Percentiles rank a stretch among this genome's conserved stretches.
Conservation (phyloP, 2,797 vertebrate genomes). For the Dendrocincla tyrannina region DNA sequence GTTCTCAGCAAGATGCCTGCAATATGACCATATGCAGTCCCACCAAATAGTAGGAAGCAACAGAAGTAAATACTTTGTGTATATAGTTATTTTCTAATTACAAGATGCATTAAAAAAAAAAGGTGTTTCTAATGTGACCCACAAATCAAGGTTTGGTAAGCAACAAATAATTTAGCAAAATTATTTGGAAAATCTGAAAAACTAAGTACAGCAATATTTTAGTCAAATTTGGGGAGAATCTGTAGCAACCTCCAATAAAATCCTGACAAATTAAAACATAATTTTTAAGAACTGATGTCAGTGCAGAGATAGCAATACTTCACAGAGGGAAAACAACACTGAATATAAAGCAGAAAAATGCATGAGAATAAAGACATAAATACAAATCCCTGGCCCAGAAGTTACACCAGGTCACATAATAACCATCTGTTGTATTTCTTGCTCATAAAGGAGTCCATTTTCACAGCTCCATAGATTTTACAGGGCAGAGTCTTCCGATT, state of each 20-base stretch:
- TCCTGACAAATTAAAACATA: neutral
- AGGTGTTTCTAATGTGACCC: neutral
- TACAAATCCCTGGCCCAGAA: neutral
- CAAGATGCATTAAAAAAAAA: neutral
- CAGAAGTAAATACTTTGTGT: neutral
- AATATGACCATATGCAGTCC: neutral
- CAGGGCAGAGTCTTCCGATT: neutral
- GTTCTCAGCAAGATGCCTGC: neutral
- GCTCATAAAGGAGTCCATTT: neutral
- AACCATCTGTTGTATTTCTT: slow-evolving; percentile 12
- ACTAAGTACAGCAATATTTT: neutral
- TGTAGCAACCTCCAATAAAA: neutral
- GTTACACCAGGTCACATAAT: neutral
- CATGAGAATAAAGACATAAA: neutral
- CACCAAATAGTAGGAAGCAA: neutral
- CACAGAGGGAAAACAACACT: neutral
- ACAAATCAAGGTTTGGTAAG: neutral
- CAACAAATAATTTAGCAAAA: neutral
- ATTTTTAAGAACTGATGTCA: neutral
- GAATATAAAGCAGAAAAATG: neutral
- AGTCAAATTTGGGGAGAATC: neutral
- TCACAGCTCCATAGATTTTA: neutral
- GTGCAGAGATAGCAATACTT: neutral
- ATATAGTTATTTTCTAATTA: neutral
- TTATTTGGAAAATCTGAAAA: neutral